Percentiles rank a stretch among this genome's conserved stretches.
Conservation (phyloP, 2,888 invertebrate species). For the Cephus sareptanus region DNA sequence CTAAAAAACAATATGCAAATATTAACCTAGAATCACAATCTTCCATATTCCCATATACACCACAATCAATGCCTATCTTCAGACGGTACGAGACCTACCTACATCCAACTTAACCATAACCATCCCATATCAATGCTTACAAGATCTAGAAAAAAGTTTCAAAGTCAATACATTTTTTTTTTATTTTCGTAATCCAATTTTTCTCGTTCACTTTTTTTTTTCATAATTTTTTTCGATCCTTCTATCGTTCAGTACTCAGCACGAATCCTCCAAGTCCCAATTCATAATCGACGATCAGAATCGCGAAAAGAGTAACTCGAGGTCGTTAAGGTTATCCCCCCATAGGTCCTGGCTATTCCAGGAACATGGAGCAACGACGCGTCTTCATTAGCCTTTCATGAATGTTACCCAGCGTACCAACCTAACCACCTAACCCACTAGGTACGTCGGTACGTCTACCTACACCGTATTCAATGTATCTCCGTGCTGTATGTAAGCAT, state of each 20-base stretch:
- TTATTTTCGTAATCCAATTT: too few species aligned
- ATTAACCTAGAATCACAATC: too few species aligned
- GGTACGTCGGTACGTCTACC: constrained; percentile 19
- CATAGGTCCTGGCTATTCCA: constrained; percentile 37
- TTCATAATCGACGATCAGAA: constrained; percentile 4
- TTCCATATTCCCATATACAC: too few species aligned
- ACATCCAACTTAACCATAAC: too few species aligned
- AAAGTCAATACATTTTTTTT: too few species aligned
- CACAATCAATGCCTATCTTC: too few species aligned
- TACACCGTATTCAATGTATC: not conserved
- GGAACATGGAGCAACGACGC: constrained; percentile 57
- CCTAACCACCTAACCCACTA: constrained; percentile 5
- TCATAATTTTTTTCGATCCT: not conserved
- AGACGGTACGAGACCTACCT: too few species aligned
- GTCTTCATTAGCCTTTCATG: constrained; percentile 64
- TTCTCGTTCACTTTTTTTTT: too few species aligned
- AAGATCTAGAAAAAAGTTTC: too few species aligned
- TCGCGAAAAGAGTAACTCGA: constrained; percentile 25
- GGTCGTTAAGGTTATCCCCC: not conserved
- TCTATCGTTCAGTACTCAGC: not conserved
- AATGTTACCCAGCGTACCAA: constrained; percentile 38
- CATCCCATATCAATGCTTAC: too few species aligned
- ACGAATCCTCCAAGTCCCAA: not conserved
- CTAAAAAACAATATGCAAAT: too few species aligned
- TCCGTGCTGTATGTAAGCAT: not conserved